phyloP scores from a whole-genome alignment of 2,797 vertebrate species.

The Diplodus puntazzo region DNA sequence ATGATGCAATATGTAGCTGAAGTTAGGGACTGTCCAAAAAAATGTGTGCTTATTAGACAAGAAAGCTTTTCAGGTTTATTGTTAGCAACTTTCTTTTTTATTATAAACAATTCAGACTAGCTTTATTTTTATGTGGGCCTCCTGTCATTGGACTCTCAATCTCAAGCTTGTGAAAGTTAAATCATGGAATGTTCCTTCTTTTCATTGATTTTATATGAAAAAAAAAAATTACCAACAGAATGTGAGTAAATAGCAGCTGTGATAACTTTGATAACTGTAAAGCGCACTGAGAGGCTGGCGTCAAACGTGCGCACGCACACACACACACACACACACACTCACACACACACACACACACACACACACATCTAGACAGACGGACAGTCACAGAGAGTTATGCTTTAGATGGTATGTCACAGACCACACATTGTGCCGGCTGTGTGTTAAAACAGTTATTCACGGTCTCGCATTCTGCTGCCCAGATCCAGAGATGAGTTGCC shows the following conservation, averaged over 20 bases:
- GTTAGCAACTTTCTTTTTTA: not conserved
- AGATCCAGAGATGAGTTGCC: conserved; percentile 74
- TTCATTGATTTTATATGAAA: not conserved
- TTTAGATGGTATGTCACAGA: conserved; percentile 79
- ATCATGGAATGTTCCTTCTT: not conserved
- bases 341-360: conserved; percentile 16
- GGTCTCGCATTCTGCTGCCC: conserved; percentile 73
- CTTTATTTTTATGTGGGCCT: not conserved
- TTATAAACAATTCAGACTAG: not conserved
- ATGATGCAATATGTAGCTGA: not conserved
- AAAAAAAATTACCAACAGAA: too few species aligned
- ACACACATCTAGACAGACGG: conserved; percentile 18
- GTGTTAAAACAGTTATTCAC: conserved; percentile 85
- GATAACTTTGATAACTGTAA: not conserved
- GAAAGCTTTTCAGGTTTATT: too few species aligned
- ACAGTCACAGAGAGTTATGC: conserved; percentile 50
- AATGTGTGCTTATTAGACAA: too few species aligned
- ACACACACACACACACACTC: conserved; percentile 1
- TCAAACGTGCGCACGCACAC: not conserved
- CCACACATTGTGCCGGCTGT: conserved; percentile 84
- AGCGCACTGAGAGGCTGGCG: conserved; percentile 33
- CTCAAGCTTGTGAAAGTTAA: not conserved
- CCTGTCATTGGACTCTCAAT: not conserved
- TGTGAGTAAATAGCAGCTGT: too few species aligned
- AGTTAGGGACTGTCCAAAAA: not conserved